Conservation (phyloP, 2,113 vertebrate species). For the Etheostoma spectabile region DNA sequence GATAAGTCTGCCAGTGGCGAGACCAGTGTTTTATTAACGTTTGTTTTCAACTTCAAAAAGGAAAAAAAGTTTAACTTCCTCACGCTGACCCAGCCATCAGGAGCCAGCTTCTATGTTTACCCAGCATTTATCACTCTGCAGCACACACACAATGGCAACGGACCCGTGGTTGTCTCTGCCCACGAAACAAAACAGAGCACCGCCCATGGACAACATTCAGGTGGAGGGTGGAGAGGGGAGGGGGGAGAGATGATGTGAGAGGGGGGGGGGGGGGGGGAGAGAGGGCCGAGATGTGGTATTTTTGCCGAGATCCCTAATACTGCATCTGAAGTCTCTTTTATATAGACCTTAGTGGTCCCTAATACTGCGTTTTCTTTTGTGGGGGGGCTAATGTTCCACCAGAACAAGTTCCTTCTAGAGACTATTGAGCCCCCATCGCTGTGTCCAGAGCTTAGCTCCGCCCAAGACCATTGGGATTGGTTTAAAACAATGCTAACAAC, state of each 20-base stretch:
- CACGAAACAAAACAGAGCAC: slow-evolving; percentile 63
- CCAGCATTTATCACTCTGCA: slow-evolving; percentile 65
- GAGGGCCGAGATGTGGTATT: slow-evolving; percentile 87
- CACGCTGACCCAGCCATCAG: slow-evolving; percentile 16
- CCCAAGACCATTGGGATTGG: no score
- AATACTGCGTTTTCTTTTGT: no score
- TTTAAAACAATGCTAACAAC: no score
- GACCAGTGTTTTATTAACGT: background rate
- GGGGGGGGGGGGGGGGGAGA: slow-evolving; percentile 7
- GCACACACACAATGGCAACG: slow-evolving; percentile 48
- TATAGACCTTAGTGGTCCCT: no score
- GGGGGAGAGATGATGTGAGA: slow-evolving; percentile 33
- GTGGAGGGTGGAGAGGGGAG: background rate
- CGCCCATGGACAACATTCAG: slow-evolving; percentile 58
- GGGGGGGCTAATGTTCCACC: no score
- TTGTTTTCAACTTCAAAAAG: background rate
- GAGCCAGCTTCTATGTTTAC: slow-evolving; percentile 41
- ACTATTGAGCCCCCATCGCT: no score
- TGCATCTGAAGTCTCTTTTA: no score
- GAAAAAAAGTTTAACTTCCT: background rate
- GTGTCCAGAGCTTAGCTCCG: no score
- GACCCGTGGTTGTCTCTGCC: slow-evolving; percentile 37
- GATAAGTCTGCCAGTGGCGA: no score
- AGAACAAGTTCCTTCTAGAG: no score
- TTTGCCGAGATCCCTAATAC: slow-evolving; percentile 89